Percentiles rank a stretch among this genome's conserved stretches.
Evolutionary conservation across 2,113 vertebrate genomes (phyloP).

Genomic region (Ceyx margarethae): DNA sequence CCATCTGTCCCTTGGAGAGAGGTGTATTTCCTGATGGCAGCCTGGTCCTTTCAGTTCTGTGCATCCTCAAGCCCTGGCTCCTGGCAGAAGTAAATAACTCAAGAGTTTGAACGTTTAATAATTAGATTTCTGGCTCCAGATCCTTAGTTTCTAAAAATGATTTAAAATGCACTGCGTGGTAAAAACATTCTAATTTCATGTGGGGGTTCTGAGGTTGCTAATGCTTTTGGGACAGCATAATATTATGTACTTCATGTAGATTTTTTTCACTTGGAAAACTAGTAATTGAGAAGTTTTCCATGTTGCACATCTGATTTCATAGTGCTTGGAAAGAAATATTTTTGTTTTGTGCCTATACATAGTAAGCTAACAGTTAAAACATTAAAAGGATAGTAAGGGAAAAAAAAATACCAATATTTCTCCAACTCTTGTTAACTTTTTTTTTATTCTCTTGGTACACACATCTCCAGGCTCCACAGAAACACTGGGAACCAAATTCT

Average conservation of each 20-base stretch:
- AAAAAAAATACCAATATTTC: neutral
- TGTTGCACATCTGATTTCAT: neutral
- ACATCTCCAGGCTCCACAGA: neutral
- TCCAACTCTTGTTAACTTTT: neutral
- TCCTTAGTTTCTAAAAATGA: neutral
- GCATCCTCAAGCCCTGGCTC: neutral
- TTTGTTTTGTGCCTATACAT: neutral
- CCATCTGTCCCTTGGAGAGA: neutral
- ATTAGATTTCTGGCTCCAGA: neutral
- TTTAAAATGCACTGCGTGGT: neutral
- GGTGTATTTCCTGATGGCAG: neutral
- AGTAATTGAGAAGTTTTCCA: neutral
- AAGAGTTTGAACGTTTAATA: neutral
- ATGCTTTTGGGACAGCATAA: neutral
- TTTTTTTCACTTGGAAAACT: neutral
- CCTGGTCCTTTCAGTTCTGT: neutral
- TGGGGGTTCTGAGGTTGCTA: neutral
- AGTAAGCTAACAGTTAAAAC: neutral
- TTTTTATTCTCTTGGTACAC: fast-evolving
- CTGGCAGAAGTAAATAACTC: neutral
- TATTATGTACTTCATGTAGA: neutral
- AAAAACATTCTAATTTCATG: neutral
- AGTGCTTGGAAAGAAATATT: neutral
- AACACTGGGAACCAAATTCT: neutral
- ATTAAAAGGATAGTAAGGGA: neutral